Conservation (phyloP, 2,888 invertebrate genomes). For the Dicyrtoma fusca region DNA sequence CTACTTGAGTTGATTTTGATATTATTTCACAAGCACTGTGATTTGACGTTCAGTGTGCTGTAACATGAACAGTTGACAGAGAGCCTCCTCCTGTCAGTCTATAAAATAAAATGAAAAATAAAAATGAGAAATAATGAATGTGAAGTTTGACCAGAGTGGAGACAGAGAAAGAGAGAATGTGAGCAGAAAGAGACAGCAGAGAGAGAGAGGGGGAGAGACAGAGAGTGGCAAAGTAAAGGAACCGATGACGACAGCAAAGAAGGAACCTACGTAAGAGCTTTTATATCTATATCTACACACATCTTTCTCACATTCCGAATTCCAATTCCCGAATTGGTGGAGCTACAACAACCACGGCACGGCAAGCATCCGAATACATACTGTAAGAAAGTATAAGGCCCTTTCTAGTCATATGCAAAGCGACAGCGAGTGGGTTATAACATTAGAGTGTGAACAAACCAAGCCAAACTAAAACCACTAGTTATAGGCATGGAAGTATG, state of each 20-base stretch:
- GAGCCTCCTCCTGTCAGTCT: background rate
- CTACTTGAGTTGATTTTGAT: too few relatives aligned
- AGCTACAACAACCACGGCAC: too few relatives aligned
- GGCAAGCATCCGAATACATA: too few relatives aligned
- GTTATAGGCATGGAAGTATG: too few relatives aligned
- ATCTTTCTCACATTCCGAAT: constrained; percentile 24
- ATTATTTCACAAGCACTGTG: too few relatives aligned
- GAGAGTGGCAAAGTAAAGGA: constrained; percentile 6
- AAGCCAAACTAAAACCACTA: too few relatives aligned
- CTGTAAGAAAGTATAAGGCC: too few relatives aligned
- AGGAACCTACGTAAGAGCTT: constrained; percentile 36
- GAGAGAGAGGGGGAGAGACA: constrained; percentile 12
- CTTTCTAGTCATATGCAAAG: too few relatives aligned
- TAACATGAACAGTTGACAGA: too few relatives aligned
- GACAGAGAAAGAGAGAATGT: constrained; percentile 14
- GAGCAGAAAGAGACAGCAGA: background rate
- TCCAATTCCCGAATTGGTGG: constrained; percentile 26
- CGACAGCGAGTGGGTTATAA: too few relatives aligned
- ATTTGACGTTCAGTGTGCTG: too few relatives aligned
- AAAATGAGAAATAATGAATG: constrained; percentile 13
- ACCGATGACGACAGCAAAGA: constrained; percentile 33
- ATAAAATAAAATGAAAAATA: constrained; percentile 11
- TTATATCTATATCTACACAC: constrained; percentile 12
- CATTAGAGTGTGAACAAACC: too few relatives aligned
- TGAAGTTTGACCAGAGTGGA: constrained; percentile 8